Percentiles rank a stretch among this genome's conserved stretches.
phyloP scores from a whole-genome alignment of 2,113 vertebrate genomes.

The Oreotrochilus melanogaster region DNA sequence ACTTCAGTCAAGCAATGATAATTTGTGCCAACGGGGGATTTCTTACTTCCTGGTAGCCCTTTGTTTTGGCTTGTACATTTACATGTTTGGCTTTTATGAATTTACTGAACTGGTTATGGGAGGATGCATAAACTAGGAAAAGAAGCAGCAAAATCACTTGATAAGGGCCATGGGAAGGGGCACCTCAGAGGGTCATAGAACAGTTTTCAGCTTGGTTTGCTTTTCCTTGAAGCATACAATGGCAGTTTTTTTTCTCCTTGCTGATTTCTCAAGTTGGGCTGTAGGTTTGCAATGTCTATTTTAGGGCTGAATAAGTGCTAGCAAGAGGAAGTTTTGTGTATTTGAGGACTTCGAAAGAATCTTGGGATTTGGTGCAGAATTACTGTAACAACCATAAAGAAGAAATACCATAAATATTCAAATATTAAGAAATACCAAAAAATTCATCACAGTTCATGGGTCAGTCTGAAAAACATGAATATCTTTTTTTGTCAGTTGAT shows the following conservation, averaged over 20 bases:
- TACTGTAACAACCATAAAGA: background rate
- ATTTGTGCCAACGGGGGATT: background rate
- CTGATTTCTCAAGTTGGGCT: background rate
- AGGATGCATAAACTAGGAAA: background rate
- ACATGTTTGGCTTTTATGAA: background rate
- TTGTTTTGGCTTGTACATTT: conserved; percentile 5
- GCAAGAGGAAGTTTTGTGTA: background rate
- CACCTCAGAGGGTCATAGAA: background rate
- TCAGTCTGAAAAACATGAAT: background rate
- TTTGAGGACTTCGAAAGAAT: background rate
- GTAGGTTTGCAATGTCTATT: background rate
- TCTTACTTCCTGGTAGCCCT: background rate
- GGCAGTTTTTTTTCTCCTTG: background rate
- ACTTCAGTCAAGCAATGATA: background rate
- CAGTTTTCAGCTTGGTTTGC: background rate
- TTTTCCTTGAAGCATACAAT: background rate
- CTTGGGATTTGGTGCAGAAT: conserved; percentile 4
- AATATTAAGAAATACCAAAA: background rate
- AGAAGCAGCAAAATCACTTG: background rate
- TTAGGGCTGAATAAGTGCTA: conserved; percentile 15
- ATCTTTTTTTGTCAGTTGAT: background rate
- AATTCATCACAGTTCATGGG: background rate
- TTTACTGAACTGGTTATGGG: background rate
- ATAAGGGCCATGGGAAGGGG: background rate
- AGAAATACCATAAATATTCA: background rate